Evolutionary conservation across 2,797 vertebrate genomes (phyloP).

Genomic region (Naso thynnoides): DNA sequence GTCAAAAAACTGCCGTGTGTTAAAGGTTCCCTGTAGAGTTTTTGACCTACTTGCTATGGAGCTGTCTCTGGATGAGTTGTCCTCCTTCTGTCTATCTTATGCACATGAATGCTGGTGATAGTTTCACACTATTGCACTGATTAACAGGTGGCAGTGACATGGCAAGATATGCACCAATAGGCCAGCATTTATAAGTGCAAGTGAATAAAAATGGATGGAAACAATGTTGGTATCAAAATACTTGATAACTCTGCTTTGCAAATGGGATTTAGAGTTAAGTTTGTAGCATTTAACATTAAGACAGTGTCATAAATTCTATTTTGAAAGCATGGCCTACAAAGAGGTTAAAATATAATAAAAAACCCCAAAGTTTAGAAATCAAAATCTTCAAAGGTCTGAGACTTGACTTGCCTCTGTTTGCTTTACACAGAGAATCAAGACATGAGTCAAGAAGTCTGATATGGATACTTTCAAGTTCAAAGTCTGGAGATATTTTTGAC

Average conservation of each 20-base stretch:
- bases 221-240: neutral
- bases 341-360: neutral
- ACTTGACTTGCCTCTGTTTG: slow-evolving; percentile 2
- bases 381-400: neutral
- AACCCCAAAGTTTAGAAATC: neutral
- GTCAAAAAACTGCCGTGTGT: neutral
- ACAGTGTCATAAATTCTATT: neutral
- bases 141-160: neutral
- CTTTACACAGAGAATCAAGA: slow-evolving; percentile 8
- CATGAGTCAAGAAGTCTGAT: slow-evolving; percentile 6
- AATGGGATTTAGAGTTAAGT: neutral
- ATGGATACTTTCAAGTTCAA: slow-evolving; percentile 25
- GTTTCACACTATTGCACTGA: neutral
- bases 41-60: neutral
- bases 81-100: neutral
- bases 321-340: neutral
- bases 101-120: neutral
- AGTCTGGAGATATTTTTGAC: slow-evolving; percentile 32
- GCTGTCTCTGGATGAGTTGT: neutral
- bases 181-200: neutral
- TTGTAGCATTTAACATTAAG: neutral
- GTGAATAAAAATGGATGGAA: neutral
- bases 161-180: neutral
- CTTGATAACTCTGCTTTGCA: neutral
- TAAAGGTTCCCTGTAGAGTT: neutral